phyloP scores from a whole-genome alignment of 2,797 vertebrate genomes.

The Paguma larvata region DNA sequence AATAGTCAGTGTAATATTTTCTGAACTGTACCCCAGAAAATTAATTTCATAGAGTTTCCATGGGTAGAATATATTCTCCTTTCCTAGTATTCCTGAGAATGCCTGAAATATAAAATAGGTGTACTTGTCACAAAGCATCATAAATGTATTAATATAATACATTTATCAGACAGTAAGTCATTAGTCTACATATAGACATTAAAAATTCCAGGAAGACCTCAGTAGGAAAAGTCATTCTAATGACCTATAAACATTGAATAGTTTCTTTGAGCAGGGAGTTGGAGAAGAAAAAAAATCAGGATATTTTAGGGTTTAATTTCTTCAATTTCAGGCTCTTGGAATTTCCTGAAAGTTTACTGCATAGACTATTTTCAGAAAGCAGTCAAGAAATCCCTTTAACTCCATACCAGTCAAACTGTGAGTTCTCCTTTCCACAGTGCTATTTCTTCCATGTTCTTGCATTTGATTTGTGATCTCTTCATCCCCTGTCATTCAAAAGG shows the following conservation, averaged over 20 bases:
- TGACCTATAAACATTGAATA: neutral
- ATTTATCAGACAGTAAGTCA: neutral
- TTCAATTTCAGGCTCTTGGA: neutral
- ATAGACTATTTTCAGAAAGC: neutral
- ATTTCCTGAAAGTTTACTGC: neutral
- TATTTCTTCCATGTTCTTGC: neutral
- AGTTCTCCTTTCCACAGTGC: neutral
- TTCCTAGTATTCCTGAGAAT: neutral
- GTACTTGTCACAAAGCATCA: neutral
- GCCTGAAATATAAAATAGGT: neutral
- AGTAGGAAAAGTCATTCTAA: neutral
- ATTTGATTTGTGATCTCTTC: constrained; percentile 6
- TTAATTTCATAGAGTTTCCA: neutral
- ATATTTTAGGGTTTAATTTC: neutral
- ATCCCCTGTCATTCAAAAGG: neutral
- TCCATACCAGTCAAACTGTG: neutral
- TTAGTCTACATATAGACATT: neutral
- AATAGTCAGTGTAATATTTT: neutral
- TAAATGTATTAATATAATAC: neutral
- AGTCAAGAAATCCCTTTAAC: neutral
- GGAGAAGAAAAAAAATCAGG: neutral
- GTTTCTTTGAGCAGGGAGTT: neutral
- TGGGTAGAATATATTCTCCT: neutral
- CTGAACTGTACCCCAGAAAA: neutral
- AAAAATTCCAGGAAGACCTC: neutral